Base-by-base conservation (phyloP, 2,888 invertebrate genomes). In the Cataglyphis albicans region DNA sequence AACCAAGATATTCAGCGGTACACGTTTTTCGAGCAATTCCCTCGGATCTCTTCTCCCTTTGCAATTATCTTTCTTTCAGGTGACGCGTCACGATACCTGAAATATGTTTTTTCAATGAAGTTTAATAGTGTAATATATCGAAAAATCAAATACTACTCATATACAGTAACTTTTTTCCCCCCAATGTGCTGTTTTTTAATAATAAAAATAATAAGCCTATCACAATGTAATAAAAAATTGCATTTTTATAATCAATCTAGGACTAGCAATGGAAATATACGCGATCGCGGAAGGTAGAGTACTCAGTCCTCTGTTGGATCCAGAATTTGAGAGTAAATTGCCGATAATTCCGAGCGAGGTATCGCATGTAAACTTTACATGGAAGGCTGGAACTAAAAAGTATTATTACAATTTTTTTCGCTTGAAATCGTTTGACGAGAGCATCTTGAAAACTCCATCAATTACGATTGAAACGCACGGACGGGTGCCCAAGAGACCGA, bases 331-430 rank as follows among this genome's bases (percentile, higher is more conserved):
- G 91, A 97, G 97, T 93, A 97, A 98, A 93, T 95, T 99, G 88
- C 98, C 98, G 64, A 97, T 98, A 82, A 98, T 99, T 93, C 99
- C 99, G 1, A 97, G 98, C 6, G 98, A 99, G 95, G 98, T 99
- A 35, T 97, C 97, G 85, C 97, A 97, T 93, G 98, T 98, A 1
- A 98, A 98, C 95, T 98, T 98, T 93, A 98, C 98, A 64, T 98
- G 98, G 98, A 97, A 97, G 92, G 97, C 98, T 0, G 97, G 98
- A 25, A 95, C 95, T 88, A 97, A 97, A 94, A 97, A 97, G 93
- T 98, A 98, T 94, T 97, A 96, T 92, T 98, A 98, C 94, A 96
- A 98, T 94, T 98, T 98, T 94, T 98, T 98, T 94, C 96, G 97
- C 80, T 95, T 98, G 88, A 97, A 97, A 92, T 98, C 98, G 9